These are phyloP conservation scores for Dasypogon diadema DNA, from an alignment of 2,888 invertebrate species.

Conservation along the genomic window DNA sequence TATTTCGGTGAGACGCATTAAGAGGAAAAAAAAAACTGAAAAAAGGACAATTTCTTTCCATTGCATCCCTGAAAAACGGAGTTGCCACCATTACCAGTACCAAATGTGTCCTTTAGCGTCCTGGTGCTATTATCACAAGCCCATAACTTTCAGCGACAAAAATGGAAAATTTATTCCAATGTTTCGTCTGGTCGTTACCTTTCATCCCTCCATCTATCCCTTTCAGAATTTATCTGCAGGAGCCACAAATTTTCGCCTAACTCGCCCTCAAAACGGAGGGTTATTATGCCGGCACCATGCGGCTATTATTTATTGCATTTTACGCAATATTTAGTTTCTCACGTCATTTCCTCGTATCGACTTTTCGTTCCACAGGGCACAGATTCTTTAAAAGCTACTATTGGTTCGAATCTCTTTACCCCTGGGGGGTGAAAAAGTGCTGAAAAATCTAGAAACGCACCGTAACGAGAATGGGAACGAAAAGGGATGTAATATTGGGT, in stretches of 20 bases:
- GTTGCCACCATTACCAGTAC: not conserved
- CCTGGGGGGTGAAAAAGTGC: not conserved
- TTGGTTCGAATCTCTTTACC: not conserved
- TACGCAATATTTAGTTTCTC: conserved; percentile 52
- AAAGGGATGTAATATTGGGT: not conserved
- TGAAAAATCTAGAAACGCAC: no score
- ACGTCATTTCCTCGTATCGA: conserved; percentile 48
- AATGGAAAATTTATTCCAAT: conserved; percentile 43
- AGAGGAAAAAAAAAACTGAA: no score
- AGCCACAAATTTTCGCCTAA: conserved; percentile 32
- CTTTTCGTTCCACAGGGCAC: not conserved
- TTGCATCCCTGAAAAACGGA: not conserved
- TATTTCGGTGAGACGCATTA: no score
- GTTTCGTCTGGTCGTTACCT: not conserved
- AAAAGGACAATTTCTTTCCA: no score
- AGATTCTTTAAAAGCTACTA: not conserved
- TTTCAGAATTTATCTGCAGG: conserved; percentile 1
- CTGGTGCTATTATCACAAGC: conserved; percentile 14
- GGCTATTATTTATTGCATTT: conserved; percentile 52
- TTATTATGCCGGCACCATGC: not conserved
- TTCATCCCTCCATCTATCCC: not conserved
- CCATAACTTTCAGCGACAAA: conserved; percentile 29
- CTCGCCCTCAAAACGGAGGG: not conserved
- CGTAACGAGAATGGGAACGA: not conserved
- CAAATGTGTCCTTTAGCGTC: not conserved